phyloP scores from a whole-genome alignment of 2,888 invertebrate species.

The Criorhina ranunculi region DNA sequence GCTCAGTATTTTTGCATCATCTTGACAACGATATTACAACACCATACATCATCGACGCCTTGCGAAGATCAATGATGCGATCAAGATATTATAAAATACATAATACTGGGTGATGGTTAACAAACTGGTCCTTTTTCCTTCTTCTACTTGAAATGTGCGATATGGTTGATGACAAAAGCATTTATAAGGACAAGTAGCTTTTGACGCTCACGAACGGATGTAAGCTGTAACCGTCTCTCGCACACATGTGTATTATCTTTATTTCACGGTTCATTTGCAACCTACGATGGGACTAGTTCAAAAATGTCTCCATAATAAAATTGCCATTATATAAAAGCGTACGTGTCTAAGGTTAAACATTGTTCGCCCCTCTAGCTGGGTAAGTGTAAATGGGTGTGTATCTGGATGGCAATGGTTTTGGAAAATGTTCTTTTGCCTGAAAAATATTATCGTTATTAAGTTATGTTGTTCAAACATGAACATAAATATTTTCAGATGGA shows the following conservation, averaged over 20 bases:
- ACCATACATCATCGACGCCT: constrained; percentile 48
- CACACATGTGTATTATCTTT: constrained; percentile 64
- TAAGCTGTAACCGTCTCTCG: constrained; percentile 43
- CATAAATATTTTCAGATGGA: constrained; percentile 24
- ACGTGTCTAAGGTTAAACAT: constrained; percentile 57
- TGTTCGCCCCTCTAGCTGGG: constrained; percentile 26
- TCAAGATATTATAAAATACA: constrained; percentile 58
- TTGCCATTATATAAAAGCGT: constrained; percentile 56
- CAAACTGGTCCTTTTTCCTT: constrained; percentile 45
- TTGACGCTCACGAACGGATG: constrained; percentile 45
- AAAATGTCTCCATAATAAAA: constrained; percentile 69
- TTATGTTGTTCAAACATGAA: constrained; percentile 44
- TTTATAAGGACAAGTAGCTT: constrained; percentile 57
- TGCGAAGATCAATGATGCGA: constrained; percentile 62
- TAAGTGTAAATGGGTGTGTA: neutral
- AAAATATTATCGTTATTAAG: constrained; percentile 52
- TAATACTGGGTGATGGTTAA: constrained; percentile 35
- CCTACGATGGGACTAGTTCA: constrained; percentile 54
- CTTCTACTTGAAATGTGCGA: constrained; percentile 22
- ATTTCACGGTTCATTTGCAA: constrained; percentile 73
- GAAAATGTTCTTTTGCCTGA: constrained; percentile 25
- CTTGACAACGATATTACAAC: constrained; percentile 7
- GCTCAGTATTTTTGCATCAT: constrained; percentile 20
- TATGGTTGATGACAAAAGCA: constrained; percentile 46
- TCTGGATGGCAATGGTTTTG: constrained; percentile 2